Base-by-base conservation (phyloP, 2,888 invertebrate species). In the Dione vanillae region DNA sequence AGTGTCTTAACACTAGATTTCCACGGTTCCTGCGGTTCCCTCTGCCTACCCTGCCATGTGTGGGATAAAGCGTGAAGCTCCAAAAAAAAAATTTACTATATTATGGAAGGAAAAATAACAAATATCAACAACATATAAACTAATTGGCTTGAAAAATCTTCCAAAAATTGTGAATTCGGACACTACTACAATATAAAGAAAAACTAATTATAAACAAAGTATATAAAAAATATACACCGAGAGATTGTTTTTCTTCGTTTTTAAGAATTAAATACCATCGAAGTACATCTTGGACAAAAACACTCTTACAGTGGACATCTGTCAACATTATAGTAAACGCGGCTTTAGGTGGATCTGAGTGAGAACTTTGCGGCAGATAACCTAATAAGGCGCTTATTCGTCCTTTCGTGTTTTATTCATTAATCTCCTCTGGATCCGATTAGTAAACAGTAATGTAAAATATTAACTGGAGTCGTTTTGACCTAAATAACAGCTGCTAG, bases 401-500 rank as follows among this genome's bases (percentile, higher is more conserved):
- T 69, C 75, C 73, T 65, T 65, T 72, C 72, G 62, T 78, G 75
- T 75, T 76, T 78, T 77, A 78, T 78, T 78, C 76, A 78, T 78
- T 73, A 76, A 68, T 52, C 65, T 71, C 71, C 64, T 72, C 71
- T 66, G 67, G 70, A 71, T 64, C 71, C 73, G 73, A 75, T 74
- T 73, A 76, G 65, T 75, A 68, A 65, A 73, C 74, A 69, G 73
- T 73, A 68, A 69, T 70, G 69, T 65, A 66, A 69, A 67, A 73
- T 70, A 69, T 69, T 71, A 71, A 66, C 73, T 62, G 70, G 67
- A 71, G 71, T 69, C 64, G 67, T 67, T 75, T 71, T 69, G 9
- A 71, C 45, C 56, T 66, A 45, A 69, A 68, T 59, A 71, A 59
- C 71, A 69, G 71, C 66, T 71, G 69, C 62, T 64, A 62, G 19